Conservation (phyloP, 2,888 invertebrate genomes). For the Argynnis bischoffii region DNA sequence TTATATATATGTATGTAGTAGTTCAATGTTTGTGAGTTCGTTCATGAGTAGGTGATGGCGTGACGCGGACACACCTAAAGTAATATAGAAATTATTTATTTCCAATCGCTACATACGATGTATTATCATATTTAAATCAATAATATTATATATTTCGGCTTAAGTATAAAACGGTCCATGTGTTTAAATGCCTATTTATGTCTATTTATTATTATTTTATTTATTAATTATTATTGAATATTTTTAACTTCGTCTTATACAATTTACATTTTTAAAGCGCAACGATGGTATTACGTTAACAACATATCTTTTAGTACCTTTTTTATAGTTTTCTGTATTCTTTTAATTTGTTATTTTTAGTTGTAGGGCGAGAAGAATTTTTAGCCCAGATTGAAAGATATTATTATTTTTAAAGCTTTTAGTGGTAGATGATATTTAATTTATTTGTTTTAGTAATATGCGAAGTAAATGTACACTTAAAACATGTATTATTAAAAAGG, state of each 20-base stretch:
- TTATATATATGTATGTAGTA: no score
- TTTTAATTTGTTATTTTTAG: conserved; percentile 70
- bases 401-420: conserved; percentile 68
- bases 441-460: conserved; percentile 59
- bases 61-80: no score
- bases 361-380: conserved; percentile 71
- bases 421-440: conserved; percentile 63
- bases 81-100: no score
- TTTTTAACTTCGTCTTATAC: neutral
- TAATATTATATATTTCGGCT: neutral
- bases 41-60: no score
- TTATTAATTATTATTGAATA: neutral
- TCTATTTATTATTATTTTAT: conserved; percentile 4
- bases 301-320: conserved; percentile 52
- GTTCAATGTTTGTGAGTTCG: no score
- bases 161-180: conserved; percentile 3
- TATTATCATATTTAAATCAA: no score
- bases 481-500: conserved; percentile 41
- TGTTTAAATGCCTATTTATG: neutral
- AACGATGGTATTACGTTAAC: conserved; percentile 18
- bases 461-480: conserved; percentile 32
- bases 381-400: conserved; percentile 76
- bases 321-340: conserved; percentile 54
- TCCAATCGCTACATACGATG: no score
- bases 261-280: conserved; percentile 1